Evolutionary conservation across 2,113 vertebrate species (phyloP), one percentile per base, ranked within the genome.

Genomic region (Lonchura striata): DNA sequence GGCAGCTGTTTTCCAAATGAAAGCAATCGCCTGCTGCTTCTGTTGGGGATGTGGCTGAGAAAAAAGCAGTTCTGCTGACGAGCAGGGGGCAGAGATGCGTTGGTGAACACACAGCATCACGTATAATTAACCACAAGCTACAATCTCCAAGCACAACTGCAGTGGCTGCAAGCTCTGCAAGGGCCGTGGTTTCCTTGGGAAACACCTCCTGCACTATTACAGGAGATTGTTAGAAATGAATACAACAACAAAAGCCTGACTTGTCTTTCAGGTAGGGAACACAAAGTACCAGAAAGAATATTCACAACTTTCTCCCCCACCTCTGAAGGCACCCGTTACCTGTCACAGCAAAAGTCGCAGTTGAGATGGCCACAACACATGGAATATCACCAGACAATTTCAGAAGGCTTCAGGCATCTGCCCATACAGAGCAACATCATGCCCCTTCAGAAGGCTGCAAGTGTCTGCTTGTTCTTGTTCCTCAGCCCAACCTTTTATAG

Each of bases 11-110:
- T 65, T 35, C 42, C 90, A 59, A 90, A 3, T 25, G 39, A 83
- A 96, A 93, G 68, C 53, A 88, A 88, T 63, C 7, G 3, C 95
- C 94, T 47, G 86, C 95, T 95, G 94, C 80, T 96, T 92, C 91
- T 88, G 83, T 54, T 81, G 90, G 37, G 5, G 50, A 88, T 35
- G 64, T 35, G 27, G 82, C 80, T 78, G 80, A 13, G 88, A 68
- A 86, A 92, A 72, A 81, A 53, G 61, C 81, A 52, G 88, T 28
- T 69, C n/a, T 13, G 56, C 72, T 35, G 54, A 60, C 0, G 10
- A 53, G 25, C 33, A 7, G 20, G 6, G 16, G 70, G 60, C 17
- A 56, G 53, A 69, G 82, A 60, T 76, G 71, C 3, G 0, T 4
- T n/a, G 18, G 52, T 15, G 7, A 61, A 63, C 2, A 60, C 49